Conservation (phyloP, 2,113 vertebrate genomes). For the Rhea americana region DNA sequence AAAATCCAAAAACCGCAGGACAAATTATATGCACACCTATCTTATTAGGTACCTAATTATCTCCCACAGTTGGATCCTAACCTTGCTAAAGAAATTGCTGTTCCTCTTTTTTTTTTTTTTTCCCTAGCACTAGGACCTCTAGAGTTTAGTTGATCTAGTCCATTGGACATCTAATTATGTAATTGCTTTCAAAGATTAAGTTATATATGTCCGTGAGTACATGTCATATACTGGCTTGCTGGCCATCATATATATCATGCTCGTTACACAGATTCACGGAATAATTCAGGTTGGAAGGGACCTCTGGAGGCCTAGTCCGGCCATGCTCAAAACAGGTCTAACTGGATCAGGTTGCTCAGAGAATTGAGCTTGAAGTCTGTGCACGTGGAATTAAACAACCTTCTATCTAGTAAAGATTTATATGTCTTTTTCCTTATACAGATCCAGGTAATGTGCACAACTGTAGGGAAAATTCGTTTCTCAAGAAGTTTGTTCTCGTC, state of each 20-base stretch:
- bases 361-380: background rate
- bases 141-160: background rate
- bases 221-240: background rate
- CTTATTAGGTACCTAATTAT: constrained; percentile 50
- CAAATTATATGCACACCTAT: constrained; percentile 33
- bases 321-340: background rate
- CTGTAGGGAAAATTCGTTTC: background rate
- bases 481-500: background rate
- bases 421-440: background rate
- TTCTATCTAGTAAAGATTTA: background rate
- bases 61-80: constrained; percentile 30
- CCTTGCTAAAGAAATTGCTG: background rate
- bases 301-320: background rate
- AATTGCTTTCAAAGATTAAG: background rate
- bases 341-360: background rate
- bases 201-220: background rate
- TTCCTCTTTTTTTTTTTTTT: background rate
- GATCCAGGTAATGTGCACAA: background rate
- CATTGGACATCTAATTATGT: background rate
- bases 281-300: background rate
- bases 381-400: background rate
- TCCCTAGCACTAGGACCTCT: background rate
- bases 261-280: background rate
- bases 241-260: background rate
- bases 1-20: constrained; percentile 33